These are phyloP conservation scores for Pachyseris speciosa DNA, from an alignment of 64 coral and sea anemone species.

Conservation along the genomic window DNA sequence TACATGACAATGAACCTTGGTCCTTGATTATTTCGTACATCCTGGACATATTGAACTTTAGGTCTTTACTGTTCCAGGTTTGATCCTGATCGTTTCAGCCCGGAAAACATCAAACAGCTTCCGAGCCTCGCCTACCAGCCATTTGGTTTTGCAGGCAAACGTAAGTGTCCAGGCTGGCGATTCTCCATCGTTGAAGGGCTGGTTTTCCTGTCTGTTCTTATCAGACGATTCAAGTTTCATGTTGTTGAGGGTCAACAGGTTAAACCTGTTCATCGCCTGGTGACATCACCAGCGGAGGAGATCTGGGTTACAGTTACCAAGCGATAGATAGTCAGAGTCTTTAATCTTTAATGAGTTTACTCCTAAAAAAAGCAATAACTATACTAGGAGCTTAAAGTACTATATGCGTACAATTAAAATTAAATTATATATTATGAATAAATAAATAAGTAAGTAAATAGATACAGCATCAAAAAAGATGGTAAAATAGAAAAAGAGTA, in stretches of 20 bases:
- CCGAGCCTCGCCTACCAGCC: conserved; percentile 79
- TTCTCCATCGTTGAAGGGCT: conserved; percentile 85
- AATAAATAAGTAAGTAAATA: too few species aligned
- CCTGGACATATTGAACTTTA: too few species aligned
- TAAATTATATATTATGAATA: too few species aligned
- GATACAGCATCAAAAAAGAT: too few species aligned
- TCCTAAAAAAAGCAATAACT: too few species aligned
- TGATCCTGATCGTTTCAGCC: conserved; percentile 94
- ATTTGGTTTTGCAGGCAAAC: conserved; percentile 97
- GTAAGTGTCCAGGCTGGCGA: conserved; percentile 93
- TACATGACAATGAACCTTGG: neutral
- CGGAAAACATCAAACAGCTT: conserved; percentile 79
- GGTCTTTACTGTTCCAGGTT: conserved; percentile 62
- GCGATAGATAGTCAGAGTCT: conserved; percentile 63
- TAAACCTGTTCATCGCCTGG: conserved; percentile 79
- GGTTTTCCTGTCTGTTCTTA: conserved; percentile 89
- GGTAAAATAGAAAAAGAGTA: too few species aligned
- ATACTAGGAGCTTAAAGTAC: too few species aligned
- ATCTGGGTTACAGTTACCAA: conserved; percentile 88
- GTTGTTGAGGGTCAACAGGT: conserved; percentile 86
- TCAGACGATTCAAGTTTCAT: conserved; percentile 85
- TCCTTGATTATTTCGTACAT: too few species aligned
- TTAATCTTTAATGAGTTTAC: too few species aligned
- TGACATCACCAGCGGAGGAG: conserved; percentile 88
- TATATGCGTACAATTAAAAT: too few species aligned